Evolutionary conservation across 2,888 invertebrate species (phyloP), one percentile per base, ranked within the genome.

Genomic region (Miltochrista miniata): DNA sequence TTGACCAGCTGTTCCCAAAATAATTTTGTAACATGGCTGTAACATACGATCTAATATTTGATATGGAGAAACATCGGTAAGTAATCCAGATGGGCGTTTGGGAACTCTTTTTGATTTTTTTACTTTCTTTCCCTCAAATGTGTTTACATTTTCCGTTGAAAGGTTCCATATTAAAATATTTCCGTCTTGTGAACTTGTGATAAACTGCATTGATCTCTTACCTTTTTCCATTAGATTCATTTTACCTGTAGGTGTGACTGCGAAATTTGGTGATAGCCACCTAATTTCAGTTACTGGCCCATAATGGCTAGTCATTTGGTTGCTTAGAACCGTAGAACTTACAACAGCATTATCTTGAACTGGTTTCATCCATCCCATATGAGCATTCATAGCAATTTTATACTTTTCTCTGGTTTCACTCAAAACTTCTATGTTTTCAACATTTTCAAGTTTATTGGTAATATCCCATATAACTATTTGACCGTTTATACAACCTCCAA

Each of bases 401-500:
- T 95, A 94, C 62, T 92, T 94, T 65, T 93, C 91, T 78, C 95
- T 94, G 0, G 91, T 92, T 39, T 93, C 87, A 14, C 94, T 94
- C 12, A 95, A 72, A 10, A 94, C 92, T 73, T 93, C 93, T 43
- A 93, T 89, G 36, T 85, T 87, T 68, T 96, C 95, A 1, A 94
- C 90, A 57, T 93, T 92, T 59, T 93, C 92, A 18, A 95, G 83
- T 62, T 93, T 93, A 48, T 93, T 92, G 29, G 92, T 93, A 51
- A 95, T 84, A 76, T 95, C 95, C 96, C 96, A 96, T 38, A 96
- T 68, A 13, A 94, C 85, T 8, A 96, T 81, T 91, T 95, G 94
- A 1, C 96, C 96, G 74, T 95, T 96, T 2, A 88, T 84, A 49
- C 94, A 94, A 5, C 96, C 96, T 7, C 96, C 96, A 38, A 96